These are phyloP conservation scores for Cyprinodon tularosa DNA, from an alignment of 2,113 vertebrate genomes.

Conservation along the genomic window DNA sequence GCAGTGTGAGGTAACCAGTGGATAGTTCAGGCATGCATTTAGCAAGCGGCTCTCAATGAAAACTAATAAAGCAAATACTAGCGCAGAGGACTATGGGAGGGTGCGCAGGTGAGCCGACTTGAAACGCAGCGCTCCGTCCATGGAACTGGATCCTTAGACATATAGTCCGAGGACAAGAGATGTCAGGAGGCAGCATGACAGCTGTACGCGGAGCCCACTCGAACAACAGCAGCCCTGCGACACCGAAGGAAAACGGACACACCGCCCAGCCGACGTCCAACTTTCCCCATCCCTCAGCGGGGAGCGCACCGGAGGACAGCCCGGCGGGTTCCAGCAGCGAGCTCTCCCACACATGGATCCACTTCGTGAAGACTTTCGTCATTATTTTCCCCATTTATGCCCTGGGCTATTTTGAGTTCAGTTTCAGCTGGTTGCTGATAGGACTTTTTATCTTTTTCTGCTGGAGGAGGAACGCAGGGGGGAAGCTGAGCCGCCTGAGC, in stretches of 20 bases:
- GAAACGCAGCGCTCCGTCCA: slow-evolving; percentile 46
- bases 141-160: slow-evolving; percentile 37
- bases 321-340: slow-evolving; percentile 79
- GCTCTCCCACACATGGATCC: slow-evolving; percentile 83
- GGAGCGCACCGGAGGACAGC: slow-evolving; percentile 38
- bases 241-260: slow-evolving; percentile 68
- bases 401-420: slow-evolving; percentile 92
- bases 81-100: slow-evolving; percentile 55
- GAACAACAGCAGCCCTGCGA: slow-evolving; percentile 34
- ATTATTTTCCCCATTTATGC: slow-evolving; percentile 93
- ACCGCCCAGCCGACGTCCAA: slow-evolving; percentile 40
- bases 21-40: slow-evolving; percentile 14
- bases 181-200: slow-evolving; percentile 72
- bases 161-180: slow-evolving; percentile 28
- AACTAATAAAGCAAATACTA: slow-evolving; percentile 26
- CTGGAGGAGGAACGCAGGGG: slow-evolving; percentile 83
- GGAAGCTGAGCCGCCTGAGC: slow-evolving; percentile 80
- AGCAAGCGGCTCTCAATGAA: not conserved
- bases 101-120: slow-evolving; percentile 63
- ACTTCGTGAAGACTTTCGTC: slow-evolving; percentile 90
- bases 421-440: slow-evolving; percentile 95
- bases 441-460: slow-evolving; percentile 88
- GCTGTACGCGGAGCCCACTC: slow-evolving; percentile 59
- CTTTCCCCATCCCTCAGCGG: slow-evolving; percentile 40
- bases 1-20: slow-evolving; percentile 12